Evolutionary conservation across 2,797 vertebrate genomes (phyloP).

Genomic region (Enteromius paludinosus): DNA sequence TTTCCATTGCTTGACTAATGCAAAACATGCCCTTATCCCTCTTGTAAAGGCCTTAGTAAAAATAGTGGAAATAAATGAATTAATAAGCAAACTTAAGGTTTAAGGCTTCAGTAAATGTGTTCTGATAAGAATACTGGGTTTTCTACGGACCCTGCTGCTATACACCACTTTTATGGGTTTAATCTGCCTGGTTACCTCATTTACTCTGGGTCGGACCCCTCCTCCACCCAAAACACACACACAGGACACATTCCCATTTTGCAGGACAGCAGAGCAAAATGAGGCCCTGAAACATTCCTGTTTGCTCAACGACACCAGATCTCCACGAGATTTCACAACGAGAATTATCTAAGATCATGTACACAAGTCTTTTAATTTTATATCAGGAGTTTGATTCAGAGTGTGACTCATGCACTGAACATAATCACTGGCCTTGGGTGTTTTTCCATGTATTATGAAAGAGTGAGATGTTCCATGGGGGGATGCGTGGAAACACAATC

Average conservation of each 20-base stretch:
- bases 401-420: conserved; percentile 8
- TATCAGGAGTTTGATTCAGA: background rate
- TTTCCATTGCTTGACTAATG: background rate
- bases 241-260: conserved; percentile 43
- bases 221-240: conserved; percentile 24
- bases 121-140: background rate
- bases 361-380: background rate
- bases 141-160: background rate
- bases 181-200: conserved; percentile 59
- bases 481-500: background rate
- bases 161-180: conserved; percentile 15
- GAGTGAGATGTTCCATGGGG: background rate
- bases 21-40: background rate
- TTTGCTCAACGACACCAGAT: background rate
- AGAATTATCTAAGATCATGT: background rate
- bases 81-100: background rate
- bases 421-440: background rate
- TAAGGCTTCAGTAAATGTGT: background rate
- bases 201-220: conserved; percentile 25
- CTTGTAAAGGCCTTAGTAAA: background rate
- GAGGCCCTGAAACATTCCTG: conserved; percentile 2
- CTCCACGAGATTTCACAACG: background rate
- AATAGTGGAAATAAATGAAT: background rate
- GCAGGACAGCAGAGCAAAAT: conserved; percentile 6
- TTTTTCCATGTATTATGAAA: background rate